Base-by-base conservation (phyloP, 2,113 vertebrate species). In the Cololabis saira region DNA sequence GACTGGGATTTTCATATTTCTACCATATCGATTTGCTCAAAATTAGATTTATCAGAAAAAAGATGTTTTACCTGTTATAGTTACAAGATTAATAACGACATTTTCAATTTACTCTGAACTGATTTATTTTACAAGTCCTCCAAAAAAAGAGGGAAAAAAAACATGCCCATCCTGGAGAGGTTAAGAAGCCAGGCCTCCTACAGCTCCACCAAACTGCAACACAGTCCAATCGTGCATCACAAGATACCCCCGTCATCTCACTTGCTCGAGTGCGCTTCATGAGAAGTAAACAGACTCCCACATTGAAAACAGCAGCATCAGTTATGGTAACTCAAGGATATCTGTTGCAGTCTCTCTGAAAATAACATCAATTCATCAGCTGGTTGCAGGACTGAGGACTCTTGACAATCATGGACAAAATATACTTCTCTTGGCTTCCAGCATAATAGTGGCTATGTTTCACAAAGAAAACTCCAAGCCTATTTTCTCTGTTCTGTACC, bases 401-500 rank as follows among this genome's bases (percentile, higher is more conserved):
- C n/a, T 3, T n/a, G 1, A 16, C 13, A 43, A 13, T 43, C 40
- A 22, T 15, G 19, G 37, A 18, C 12, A 7, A 13, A 19, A 21
- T 15, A 13, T 17, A 57, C 5, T 5, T 22, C 16, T 48, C 52
- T 75, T 19, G 9, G 57, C 42, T 76, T 59, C 37, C 17, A 64
- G 16, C 5, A 5, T 37, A 14, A 19, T 18, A 45, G 27, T 17
- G 11, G 22, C 15, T 47, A 12, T 4, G 4, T 45, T 60, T 24
- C 3, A 30, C 27, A 58, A 27, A 44, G 40, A 37, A 37, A 37
- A 37, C 10, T 43, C 55, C 43, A 33, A 58, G 22, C 10, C 0
- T 24, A 5, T 3, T 56, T 5, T 41, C 4, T 16, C 2, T n/a
- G 22, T 61, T 45, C 43, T 56, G 24, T 14, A 37, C 61, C 27